A percentile compares a stretch with the other conserved stretches of the same genome.
These are phyloP conservation scores for Nyctereutes procyonoides DNA, from an alignment of 2,113 vertebrate species.

Conservation along the genomic window DNA sequence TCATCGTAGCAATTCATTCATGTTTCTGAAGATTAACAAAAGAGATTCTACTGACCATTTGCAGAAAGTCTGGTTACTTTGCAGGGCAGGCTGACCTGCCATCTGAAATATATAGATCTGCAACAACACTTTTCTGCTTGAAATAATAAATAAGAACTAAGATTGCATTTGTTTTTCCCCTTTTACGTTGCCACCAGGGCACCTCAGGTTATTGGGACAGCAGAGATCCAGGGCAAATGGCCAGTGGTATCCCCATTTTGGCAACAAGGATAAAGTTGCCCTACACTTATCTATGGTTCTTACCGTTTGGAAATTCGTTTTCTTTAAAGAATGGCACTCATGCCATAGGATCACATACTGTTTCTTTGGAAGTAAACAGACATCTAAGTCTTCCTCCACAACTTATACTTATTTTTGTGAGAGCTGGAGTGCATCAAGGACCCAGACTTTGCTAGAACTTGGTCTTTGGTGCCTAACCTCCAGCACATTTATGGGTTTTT, in stretches of 20 bases:
- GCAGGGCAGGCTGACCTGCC: conserved; percentile 49
- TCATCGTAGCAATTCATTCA: neutral
- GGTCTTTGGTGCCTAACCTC: neutral
- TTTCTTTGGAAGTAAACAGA: conserved; percentile 15
- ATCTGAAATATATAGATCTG: neutral
- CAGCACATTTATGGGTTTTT: too few species aligned
- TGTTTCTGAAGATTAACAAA: neutral
- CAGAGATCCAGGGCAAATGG: neutral
- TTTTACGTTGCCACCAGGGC: neutral
- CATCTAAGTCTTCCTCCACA: neutral
- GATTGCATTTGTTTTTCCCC: neutral
- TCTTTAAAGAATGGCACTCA: neutral
- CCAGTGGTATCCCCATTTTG: neutral
- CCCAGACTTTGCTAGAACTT: neutral
- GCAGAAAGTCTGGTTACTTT: neutral
- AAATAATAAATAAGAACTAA: neutral
- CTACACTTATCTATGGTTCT: neutral
- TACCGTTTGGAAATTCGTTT: neutral
- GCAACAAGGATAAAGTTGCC: neutral
- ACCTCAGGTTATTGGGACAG: neutral
- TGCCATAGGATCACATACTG: rapidly evolving
- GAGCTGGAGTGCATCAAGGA: neutral
- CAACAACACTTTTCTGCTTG: conserved; percentile 32
- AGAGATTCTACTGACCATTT: neutral
- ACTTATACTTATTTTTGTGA: neutral